Base-by-base conservation (phyloP, 2,888 invertebrate genomes). In the Dicranocentrus wangi region DNA sequence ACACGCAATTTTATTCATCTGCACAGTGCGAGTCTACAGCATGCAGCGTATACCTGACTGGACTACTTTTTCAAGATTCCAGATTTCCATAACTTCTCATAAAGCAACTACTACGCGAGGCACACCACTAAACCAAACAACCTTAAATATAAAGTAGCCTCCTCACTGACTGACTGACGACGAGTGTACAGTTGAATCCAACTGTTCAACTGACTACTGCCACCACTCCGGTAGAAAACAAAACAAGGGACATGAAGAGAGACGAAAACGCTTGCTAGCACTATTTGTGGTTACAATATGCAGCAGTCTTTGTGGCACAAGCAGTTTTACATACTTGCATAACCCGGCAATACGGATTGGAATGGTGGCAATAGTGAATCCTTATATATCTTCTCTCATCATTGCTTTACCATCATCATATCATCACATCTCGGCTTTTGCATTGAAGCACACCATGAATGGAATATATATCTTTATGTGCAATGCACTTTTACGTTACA, bases 161-260 rank as follows among this genome's bases (percentile, higher is more conserved):
- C 65, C 27, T 63, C 27, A 28, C 65, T 23, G 68, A 27, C 63
- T 17, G 42, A 66, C 66, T 66, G 68, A 68, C 68, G 47, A 43
- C 51, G 53, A 39, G 60, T n/a, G 66, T 53, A 58, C 76, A 76
- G 76, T 76, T 76, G 76, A 76, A 23, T 66, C 76, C 76, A 76
- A 76, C 76, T 76, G 76, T 68, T 76, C 76, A 68, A 75, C 73
- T 76, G 76, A 76, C 42, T 17, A 42, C 61, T 61, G 19, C 51
- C n/a, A 68, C 68, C 32, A 51, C 53, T 39, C 73, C 51, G 65
- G 25, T 43, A 47, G 47, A 58, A 68, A 65, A 60, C 60, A 76
- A 76, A 76, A 76, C 76, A 76, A 68, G 68, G 60, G 71, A 47
- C 53, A 60, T 17, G 60, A 58, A 32, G 68, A 76, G 23, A 42